phyloP scores from a whole-genome alignment of 2,797 vertebrate genomes.

The Melanotaenia maccullochi region DNA sequence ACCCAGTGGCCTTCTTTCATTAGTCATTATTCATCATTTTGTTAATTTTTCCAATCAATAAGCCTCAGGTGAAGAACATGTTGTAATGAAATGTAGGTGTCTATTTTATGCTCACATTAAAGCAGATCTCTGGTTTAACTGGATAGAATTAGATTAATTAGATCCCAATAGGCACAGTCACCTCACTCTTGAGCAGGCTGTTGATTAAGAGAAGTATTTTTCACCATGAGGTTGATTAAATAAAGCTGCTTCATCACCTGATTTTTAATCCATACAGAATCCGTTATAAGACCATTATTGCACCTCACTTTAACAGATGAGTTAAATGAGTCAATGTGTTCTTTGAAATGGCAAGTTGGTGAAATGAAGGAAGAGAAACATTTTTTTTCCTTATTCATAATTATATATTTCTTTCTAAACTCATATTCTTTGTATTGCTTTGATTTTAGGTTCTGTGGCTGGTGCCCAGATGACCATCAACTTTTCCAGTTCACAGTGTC shows the following conservation, averaged over 20 bases:
- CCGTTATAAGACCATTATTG: slow-evolving; percentile 14
- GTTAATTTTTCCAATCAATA: slow-evolving; percentile 3
- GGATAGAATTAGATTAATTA: slow-evolving; percentile 41
- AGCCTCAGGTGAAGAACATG: slow-evolving; percentile 23
- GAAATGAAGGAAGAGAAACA: background rate
- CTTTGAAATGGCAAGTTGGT: background rate
- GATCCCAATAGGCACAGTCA: slow-evolving; percentile 29
- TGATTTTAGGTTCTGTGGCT: slow-evolving; percentile 83
- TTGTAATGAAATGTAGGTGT: slow-evolving; percentile 25
- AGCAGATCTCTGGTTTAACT: slow-evolving; percentile 17
- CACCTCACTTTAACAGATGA: slow-evolving; percentile 1
- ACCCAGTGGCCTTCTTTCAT: background rate
- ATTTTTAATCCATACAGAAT: slow-evolving; percentile 26
- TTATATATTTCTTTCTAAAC: slow-evolving; percentile 2
- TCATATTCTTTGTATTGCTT: slow-evolving; percentile 1
- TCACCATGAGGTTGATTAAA: slow-evolving; percentile 54
- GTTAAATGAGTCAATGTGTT: background rate
- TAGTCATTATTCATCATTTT: background rate
- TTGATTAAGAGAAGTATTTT: slow-evolving; percentile 26
- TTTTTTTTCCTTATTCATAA: slow-evolving; percentile 10
- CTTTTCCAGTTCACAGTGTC: slow-evolving; percentile 82
- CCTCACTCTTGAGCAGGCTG: slow-evolving; percentile 25
- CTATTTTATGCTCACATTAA: slow-evolving; percentile 21
- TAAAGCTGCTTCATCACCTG: slow-evolving; percentile 19
- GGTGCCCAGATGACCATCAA: slow-evolving; percentile 87